Evolutionary conservation across 1,140 invertebrate species (phyloP).

Genomic region (Drosophila repleta): DNA sequence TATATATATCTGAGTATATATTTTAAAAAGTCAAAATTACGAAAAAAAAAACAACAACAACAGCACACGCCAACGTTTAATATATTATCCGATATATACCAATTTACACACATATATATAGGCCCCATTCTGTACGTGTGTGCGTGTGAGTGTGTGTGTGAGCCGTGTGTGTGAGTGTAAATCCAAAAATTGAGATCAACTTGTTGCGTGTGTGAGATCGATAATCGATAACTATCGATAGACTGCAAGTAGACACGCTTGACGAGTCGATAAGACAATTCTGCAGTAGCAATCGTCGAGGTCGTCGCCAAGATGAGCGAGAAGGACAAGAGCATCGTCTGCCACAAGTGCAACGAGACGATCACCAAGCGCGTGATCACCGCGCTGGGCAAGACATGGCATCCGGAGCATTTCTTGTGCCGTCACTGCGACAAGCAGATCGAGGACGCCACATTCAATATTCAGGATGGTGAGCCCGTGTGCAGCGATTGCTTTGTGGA

Average conservation of each 20-base stretch:
- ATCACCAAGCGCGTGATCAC: constrained; percentile 85
- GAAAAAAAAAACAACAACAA: constrained; percentile 22
- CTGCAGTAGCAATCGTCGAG: not conserved
- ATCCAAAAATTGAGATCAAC: no score
- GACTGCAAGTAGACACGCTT: not conserved
- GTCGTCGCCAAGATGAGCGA: constrained; percentile 41
- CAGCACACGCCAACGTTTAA: not conserved
- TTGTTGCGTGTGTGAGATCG: no score
- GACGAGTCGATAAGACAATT: not conserved
- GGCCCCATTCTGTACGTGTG: constrained; percentile 2
- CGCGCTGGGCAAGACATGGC: constrained; percentile 99
- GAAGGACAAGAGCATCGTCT: constrained; percentile 46
- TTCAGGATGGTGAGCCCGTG: constrained; percentile 88
- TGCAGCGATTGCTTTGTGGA: constrained; percentile 90
- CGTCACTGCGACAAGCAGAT: constrained; percentile 86
- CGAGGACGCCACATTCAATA: constrained; percentile 88
- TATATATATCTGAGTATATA: constrained; percentile 39
- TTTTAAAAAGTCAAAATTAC: constrained; percentile 49
- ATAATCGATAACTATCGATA: not conserved
- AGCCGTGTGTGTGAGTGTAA: not conserved
- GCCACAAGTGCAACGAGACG: constrained; percentile 76
- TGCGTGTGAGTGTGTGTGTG: not conserved
- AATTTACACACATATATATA: not conserved
- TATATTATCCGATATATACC: not conserved
- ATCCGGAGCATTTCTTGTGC: constrained; percentile 99